These are phyloP conservation scores for Drosophila bocki DNA, from an alignment of 1,140 invertebrate species.

Conservation along the genomic window DNA sequence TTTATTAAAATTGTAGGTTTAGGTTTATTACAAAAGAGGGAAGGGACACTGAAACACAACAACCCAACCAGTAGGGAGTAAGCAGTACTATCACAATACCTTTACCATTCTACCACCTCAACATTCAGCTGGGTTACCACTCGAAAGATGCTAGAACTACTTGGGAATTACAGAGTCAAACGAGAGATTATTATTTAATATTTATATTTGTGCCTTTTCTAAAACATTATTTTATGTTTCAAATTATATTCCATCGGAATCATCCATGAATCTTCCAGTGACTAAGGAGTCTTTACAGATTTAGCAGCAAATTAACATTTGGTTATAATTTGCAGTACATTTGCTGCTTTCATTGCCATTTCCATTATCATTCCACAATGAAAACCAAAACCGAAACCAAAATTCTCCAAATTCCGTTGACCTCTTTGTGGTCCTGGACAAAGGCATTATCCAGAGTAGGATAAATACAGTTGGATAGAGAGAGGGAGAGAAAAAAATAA, in stretches of 20 bases:
- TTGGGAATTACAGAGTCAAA: too few species aligned
- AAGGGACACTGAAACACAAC: too few species aligned
- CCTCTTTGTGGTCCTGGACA: constrained; percentile 44
- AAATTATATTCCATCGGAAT: neutral
- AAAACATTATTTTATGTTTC: neutral
- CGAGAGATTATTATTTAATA: too few species aligned
- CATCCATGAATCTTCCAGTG: neutral
- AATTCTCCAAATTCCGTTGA: constrained; percentile 44
- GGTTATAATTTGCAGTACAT: constrained; percentile 24
- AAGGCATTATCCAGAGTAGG: constrained; percentile 15
- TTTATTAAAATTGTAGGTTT: neutral
- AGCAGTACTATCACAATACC: too few species aligned
- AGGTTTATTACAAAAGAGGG: too few species aligned
- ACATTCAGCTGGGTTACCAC: too few species aligned
- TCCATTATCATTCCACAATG: constrained; percentile 1
- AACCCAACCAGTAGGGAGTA: too few species aligned
- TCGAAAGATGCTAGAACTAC: too few species aligned
- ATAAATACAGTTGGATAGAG: neutral
- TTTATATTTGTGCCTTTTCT: too few species aligned
- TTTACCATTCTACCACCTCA: too few species aligned
- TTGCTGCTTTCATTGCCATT: constrained; percentile 7
- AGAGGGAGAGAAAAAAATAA: neutral
- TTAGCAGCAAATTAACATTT: constrained; percentile 31
- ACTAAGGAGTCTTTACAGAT: neutral
- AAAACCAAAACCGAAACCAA: neutral